Base-by-base conservation (phyloP, 2,888 invertebrate species). In the Lapara coniferarum region DNA sequence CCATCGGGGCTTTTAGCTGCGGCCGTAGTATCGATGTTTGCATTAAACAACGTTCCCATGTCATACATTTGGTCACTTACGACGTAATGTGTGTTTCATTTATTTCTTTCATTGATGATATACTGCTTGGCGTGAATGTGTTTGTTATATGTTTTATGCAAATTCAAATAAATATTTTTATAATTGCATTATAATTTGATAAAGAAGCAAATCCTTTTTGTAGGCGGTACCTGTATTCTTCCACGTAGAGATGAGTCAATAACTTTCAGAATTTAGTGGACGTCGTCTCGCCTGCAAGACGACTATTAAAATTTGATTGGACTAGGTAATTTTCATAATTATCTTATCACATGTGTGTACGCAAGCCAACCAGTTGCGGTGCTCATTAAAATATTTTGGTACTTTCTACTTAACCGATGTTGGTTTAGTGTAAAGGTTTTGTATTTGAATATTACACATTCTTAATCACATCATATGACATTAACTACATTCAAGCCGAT, bases 261-360 rank as follows among this genome's bases (percentile, higher is more conserved):
- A 78, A 76, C 69, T 74, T 75, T 69, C 71, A 75, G 70, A 75
- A 74, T 75, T 80, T 78, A 80, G 72, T 75, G 67, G 56, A 68
- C 67, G 25, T 75, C 75, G 69, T 72, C 72, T 75, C 74, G 74
- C 74, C 78, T 78, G 75, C 74, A 74, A 75, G 77, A 75, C 75
- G 76, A 75, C 75, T 77, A 78, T 76, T 78, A 73, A 80, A 77
- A 75, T 78, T 75, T 77, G 73, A 78, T 76, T 74, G 74, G 70
- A 72, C 78, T 76, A 76, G 75, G 75, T 74, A 76, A 78, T 80
- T 80, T 76, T 77, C 74, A 74, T 80, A 78, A 78, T 80, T 76
- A 79, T 77, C 75, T 69, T 66, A 69, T 69, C 69, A 69, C 69
- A 57, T 57, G 51, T 63, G 63, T 59, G 59, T 66, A 66, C 69